Conservation (phyloP, 2,113 vertebrate genomes). For the Serinus canaria region DNA sequence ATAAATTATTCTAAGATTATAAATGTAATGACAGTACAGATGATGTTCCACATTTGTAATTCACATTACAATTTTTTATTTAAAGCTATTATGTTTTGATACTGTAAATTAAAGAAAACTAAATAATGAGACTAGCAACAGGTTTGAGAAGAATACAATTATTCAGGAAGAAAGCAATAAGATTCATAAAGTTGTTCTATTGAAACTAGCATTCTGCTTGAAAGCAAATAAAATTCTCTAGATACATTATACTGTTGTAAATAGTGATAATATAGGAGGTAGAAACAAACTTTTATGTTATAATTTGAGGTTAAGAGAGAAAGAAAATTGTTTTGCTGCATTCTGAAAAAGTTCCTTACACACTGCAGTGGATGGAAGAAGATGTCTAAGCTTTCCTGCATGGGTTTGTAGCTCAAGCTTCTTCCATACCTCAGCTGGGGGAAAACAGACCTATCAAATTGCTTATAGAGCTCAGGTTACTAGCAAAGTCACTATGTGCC, state of each 20-base stretch:
- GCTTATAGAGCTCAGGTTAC: neutral
- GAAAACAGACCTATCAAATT: neutral
- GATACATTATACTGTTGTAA: neutral
- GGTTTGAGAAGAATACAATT: neutral
- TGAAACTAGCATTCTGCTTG: neutral
- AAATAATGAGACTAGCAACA: neutral
- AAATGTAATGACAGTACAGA: neutral
- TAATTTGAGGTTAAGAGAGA: neutral
- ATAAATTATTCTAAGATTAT: neutral
- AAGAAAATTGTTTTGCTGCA: neutral
- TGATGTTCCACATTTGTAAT: neutral
- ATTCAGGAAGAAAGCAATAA: neutral
- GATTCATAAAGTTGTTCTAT: neutral
- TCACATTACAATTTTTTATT: neutral
- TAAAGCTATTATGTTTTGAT: neutral
- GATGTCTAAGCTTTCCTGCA: neutral
- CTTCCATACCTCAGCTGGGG: neutral
- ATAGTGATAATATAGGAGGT: neutral
- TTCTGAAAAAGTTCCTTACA: neutral
- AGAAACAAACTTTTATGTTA: neutral
- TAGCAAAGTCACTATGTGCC: neutral
- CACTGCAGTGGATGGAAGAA: neutral
- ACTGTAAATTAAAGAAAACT: neutral
- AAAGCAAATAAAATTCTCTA: neutral
- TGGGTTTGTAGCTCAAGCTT: neutral